Evolutionary conservation across 2,113 vertebrate species (phyloP).

Genomic region (Turdus rufiventris): DNA sequence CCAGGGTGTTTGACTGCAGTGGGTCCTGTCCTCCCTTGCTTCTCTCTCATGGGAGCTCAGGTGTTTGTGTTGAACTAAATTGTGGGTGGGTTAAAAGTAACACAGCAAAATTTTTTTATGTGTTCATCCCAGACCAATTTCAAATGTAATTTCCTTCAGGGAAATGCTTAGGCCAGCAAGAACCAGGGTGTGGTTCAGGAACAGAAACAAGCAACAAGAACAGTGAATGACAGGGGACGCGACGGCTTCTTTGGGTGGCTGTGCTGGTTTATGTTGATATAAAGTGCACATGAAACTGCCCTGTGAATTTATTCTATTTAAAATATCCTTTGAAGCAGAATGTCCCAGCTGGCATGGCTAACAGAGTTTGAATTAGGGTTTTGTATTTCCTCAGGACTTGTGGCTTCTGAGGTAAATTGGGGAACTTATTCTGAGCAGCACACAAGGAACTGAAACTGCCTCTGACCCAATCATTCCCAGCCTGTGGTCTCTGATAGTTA

Average conservation of each 20-base stretch:
- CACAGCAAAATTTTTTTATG: neutral
- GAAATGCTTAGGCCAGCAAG: slow-evolving; percentile 50
- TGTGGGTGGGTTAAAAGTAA: neutral
- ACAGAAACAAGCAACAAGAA: neutral
- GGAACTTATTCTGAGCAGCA: slow-evolving; percentile 20
- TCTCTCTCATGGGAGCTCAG: neutral
- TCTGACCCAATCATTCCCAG: neutral
- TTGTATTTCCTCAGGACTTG: neutral
- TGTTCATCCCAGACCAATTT: neutral
- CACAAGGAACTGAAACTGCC: slow-evolving; percentile 37
- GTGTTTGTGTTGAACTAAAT: neutral
- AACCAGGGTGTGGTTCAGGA: slow-evolving; percentile 39
- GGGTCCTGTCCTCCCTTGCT: neutral
- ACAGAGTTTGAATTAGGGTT: neutral
- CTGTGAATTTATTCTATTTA: neutral
- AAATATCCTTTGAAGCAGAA: neutral
- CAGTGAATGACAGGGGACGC: neutral
- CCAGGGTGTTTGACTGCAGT: neutral
- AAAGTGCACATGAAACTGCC: neutral
- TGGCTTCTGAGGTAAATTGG: slow-evolving; percentile 15
- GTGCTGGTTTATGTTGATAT: neutral
- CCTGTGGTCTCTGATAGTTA: slow-evolving; percentile 31
- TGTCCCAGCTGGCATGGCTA: neutral
- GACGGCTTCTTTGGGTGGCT: neutral
- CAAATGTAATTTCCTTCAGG: neutral